Evolutionary conservation across 1,140 invertebrate species (phyloP), one percentile per base, ranked within the genome.

Genomic region (Drosophila nikananu): DNA sequence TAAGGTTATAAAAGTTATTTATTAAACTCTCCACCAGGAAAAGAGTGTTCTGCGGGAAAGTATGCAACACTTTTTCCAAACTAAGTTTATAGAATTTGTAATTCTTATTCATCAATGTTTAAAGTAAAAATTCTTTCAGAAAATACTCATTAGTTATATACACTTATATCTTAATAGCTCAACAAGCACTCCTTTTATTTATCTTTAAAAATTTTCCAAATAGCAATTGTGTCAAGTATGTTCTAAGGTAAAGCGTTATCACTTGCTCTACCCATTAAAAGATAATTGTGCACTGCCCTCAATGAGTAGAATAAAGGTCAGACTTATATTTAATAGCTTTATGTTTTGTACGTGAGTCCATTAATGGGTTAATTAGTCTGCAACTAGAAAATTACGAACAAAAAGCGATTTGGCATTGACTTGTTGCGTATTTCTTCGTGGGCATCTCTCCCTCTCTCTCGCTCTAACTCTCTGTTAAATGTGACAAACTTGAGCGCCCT

Each of bases 401-500:
- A 32, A 54, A 42, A 63, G 37, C 30, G 37, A 64, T 55, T 75
- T 76, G 73, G 70, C 73, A 76, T 76, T 76, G 71, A 65, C 70
- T 30, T 59, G 66, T 62, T 61, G 70, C 52, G 48, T 44, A 39
- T 73, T 52, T 21, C 58, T 48, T 32, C 32, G 17, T 6, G n/a
- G 17, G 12, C 35, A 61, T 67, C 32, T 48, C 42, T 62, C 27
- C 9, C 27, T 62, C 27, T 39, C 41, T 52, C 27, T 41, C 1
- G 27, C 35, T 35, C 44, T 59, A 21, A 42, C 17, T 60, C 59
- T 78, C 61, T 37, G 49, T 46, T 27, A 27, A 59, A 48, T 37
- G 39, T 59, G 77, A 84, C 70, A 73, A 60, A 72, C 44, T 57
- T 49, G 25, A 58, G 44, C 65, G 66, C 75, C 86, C 81, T 83